phyloP scores from a whole-genome alignment of 2,113 vertebrate genomes.

The Poicephalus gulielmi region DNA sequence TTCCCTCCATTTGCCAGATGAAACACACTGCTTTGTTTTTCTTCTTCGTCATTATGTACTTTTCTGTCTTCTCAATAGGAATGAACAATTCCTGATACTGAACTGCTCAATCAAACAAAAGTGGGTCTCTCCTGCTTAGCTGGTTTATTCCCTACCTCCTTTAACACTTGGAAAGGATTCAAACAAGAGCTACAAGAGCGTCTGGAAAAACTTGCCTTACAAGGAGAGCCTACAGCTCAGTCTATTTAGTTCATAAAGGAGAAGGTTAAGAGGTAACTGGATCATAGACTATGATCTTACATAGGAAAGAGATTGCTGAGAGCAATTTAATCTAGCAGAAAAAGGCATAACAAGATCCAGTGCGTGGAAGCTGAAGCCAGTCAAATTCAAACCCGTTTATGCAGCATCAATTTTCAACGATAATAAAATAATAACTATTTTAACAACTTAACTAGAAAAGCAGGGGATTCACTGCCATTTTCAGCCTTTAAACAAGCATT shows the following conservation, averaged over 20 bases:
- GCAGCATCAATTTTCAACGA: background rate
- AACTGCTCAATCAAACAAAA: background rate
- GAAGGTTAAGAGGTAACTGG: conserved; percentile 54
- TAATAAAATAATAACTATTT: conserved; percentile 13
- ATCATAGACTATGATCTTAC: conserved; percentile 25
- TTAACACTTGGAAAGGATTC: conserved; percentile 32
- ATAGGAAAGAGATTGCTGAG: background rate
- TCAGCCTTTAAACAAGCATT: background rate
- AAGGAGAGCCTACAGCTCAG: conserved; percentile 12
- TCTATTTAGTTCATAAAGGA: conserved; percentile 42
- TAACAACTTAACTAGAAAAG: conserved; percentile 18
- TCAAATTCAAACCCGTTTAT: conserved; percentile 38
- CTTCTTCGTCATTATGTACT: background rate
- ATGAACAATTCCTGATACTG: background rate
- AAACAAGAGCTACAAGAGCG: conserved; percentile 17
- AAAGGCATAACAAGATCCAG: conserved; percentile 11
- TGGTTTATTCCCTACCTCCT: conserved; percentile 22
- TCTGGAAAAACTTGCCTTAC: conserved; percentile 43
- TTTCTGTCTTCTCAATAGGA: conserved; percentile 1
- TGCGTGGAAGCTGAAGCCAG: conserved; percentile 16
- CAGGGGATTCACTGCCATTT: background rate
- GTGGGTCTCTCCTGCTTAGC: background rate
- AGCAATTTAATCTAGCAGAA: conserved; percentile 63
- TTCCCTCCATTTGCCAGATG: background rate
- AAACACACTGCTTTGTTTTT: background rate